Conservation (phyloP, 2,113 vertebrate species). For the Anhinga rufa region DNA sequence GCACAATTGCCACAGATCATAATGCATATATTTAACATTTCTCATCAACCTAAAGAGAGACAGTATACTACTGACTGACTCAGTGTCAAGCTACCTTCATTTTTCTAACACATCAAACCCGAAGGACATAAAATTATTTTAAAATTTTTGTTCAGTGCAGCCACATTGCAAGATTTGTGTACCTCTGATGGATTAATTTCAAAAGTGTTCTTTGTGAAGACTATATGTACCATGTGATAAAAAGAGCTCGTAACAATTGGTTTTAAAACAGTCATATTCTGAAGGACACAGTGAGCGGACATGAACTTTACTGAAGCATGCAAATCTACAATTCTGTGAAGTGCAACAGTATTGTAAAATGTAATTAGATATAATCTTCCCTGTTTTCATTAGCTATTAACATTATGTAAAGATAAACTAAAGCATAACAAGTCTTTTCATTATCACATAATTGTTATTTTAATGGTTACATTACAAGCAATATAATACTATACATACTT, state of each 20-base stretch:
- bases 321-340: conserved; percentile 4
- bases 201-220: neutral
- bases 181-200: neutral
- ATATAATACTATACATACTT: conserved; percentile 61
- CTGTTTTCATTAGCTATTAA: conserved; percentile 70
- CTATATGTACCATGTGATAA: neutral
- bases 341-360: conserved; percentile 36
- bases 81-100: neutral
- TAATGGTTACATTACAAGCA: conserved; percentile 66
- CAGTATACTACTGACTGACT: neutral
- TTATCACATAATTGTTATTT: conserved; percentile 70
- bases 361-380: conserved; percentile 69
- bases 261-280: neutral
- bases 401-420: conserved; percentile 77
- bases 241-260: neutral
- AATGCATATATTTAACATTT: neutral
- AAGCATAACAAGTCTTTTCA: conserved; percentile 66
- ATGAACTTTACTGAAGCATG: neutral
- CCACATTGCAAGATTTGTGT: neutral
- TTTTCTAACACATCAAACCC: neutral
- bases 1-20: neutral
- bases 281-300: neutral
- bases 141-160: neutral
- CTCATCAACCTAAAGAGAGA: neutral
- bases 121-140: neutral